These are phyloP conservation scores for Pachyseris speciosa DNA, from an alignment of 64 coral and sea anemone genomes.

Conservation along the genomic window DNA sequence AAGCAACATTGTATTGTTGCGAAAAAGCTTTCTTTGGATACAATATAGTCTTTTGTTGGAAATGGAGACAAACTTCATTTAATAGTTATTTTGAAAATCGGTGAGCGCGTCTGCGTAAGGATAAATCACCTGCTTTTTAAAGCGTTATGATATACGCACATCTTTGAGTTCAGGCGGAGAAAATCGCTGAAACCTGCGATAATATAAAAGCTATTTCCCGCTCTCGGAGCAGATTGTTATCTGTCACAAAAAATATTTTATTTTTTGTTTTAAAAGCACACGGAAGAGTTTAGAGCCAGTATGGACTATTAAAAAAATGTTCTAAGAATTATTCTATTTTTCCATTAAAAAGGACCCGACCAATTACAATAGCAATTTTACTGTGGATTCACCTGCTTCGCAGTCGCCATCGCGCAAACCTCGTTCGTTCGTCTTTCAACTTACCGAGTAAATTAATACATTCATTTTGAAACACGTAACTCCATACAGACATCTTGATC, in stretches of 20 bases:
- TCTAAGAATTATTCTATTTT: too few relatives aligned
- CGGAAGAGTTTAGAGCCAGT: too few relatives aligned
- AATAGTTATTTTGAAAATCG: background rate
- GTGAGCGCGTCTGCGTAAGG: background rate
- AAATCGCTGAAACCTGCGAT: background rate
- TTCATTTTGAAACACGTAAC: conserved; percentile 21
- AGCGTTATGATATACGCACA: too few relatives aligned
- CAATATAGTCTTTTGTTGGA: background rate
- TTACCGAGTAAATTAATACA: conserved; percentile 16
- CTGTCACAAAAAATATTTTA: too few relatives aligned
- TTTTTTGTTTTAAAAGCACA: too few relatives aligned
- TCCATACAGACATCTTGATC: conserved; percentile 1
- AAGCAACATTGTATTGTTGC: background rate
- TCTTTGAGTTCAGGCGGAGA: background rate
- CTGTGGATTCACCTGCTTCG: background rate
- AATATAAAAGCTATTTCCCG: background rate
- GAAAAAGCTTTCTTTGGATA: background rate
- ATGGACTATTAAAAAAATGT: too few relatives aligned
- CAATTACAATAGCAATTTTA: background rate
- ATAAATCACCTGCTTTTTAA: background rate
- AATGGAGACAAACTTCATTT: conserved; percentile 5
- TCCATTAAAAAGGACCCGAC: background rate
- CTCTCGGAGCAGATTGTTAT: too few relatives aligned
- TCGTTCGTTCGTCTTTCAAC: background rate
- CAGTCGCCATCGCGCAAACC: background rate